Evolutionary conservation across 2,113 vertebrate genomes (phyloP), one percentile per base, ranked within the genome.

Genomic region (Phaethon lepturus): DNA sequence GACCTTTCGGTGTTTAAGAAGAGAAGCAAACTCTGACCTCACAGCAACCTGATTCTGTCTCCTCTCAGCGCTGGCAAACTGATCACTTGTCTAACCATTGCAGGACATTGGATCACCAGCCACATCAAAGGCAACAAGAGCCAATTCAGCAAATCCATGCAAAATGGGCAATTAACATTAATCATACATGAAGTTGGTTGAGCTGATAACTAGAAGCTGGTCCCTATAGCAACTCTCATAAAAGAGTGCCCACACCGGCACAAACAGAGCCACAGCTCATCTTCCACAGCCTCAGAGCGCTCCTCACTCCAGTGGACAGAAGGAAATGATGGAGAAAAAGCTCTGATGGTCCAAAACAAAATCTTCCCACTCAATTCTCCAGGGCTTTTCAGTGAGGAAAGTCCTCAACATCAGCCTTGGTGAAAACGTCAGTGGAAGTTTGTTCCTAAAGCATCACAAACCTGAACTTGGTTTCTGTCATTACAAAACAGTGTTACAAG

Each of bases 151-250:
- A 63, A 95, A 97, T 50, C 95, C 97, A 96, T 97, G 97, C 82
- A 98, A 98, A 98, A 97, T 94, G 93, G 88, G 53, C 96, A 98
- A 98, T 98, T 98, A 98, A 96, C 95, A 98, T 98, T 96, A 98
- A 98, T 98, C 97, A 98, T 96, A 96, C 62, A 97, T 97, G 95
- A 98, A 96, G 97, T 12, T 97, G 85, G 44, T 96, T 63, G 93
- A 98, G 94, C 87, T 72, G 90, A 79, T 87, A 89, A 98, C 50
- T 96, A 94, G 91, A 97, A 96, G 81, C 92, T 88, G 86, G 88
- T 95, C 95, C 93, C 94, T 80, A 58, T 67, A 68, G 94, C 69
- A 94, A 96, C 80, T 89, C 88, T 89, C 74, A 75, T 13, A 74
- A 79, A 97, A 87, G 71, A 59, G 45, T 52, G 56, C 40, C 93